A percentile compares a stretch with the other conserved stretches of the same genome.
Evolutionary conservation across 2,113 vertebrate genomes (phyloP).

Genomic region (Morphnarchus princeps): DNA sequence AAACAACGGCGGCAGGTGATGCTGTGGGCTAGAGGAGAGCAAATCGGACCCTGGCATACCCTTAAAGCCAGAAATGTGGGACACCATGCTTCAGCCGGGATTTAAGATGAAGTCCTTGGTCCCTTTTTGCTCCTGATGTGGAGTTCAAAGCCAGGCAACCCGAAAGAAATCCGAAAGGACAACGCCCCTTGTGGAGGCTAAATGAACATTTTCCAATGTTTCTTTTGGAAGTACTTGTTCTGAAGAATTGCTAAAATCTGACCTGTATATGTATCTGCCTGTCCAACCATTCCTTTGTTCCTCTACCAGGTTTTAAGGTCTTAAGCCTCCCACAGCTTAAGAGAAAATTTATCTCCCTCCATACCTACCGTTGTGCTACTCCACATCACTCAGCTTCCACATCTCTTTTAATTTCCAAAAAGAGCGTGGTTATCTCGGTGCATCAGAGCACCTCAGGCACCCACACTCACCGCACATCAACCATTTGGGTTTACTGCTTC

Average conservation of each 20-base stretch:
- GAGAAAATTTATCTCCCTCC: neutral
- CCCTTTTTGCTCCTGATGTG: neutral
- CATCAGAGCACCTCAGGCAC: neutral
- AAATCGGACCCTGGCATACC: neutral
- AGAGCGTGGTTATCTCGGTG: neutral
- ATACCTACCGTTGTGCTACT: accelerated
- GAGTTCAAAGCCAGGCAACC: neutral
- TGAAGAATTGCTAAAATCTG: neutral
- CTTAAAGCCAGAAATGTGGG: neutral
- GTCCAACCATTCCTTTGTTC: neutral
- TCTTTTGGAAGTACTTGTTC: neutral
- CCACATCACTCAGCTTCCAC: neutral
- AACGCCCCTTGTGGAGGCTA: accelerated
- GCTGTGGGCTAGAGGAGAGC: too few relatives aligned
- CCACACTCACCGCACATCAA: accelerated
- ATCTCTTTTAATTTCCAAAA: too few relatives aligned
- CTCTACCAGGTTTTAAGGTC: neutral
- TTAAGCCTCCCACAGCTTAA: neutral
- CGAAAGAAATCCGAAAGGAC: neutral
- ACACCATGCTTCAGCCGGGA: neutral
- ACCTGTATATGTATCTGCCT: neutral
- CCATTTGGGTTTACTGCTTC: neutral
- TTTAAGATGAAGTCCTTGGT: neutral
- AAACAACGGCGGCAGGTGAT: accelerated
- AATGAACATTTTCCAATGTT: neutral